Base-by-base conservation (phyloP, 1,140 invertebrate species). In the Triops cancriformis region DNA sequence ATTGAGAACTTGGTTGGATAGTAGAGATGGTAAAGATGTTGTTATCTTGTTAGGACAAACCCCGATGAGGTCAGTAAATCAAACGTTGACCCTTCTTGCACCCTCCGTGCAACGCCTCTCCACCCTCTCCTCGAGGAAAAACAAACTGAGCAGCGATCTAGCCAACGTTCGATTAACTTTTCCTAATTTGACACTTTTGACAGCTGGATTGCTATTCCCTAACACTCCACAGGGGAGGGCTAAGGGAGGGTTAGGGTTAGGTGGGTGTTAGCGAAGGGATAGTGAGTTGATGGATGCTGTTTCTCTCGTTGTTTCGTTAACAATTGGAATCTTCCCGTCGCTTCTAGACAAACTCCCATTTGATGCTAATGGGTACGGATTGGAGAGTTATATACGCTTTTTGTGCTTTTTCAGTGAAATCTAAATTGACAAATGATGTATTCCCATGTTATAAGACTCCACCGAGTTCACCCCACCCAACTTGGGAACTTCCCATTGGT, bases 111-210 rank as follows among this genome's bases (percentile, higher is more conserved):
- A n/a, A n/a, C n/a, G n/a, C n/a, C n/a, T n/a, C n/a, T n/a, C n/a
- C n/a, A n/a, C 51, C 14, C 51, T 7, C 2, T 37, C 31, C 31
- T 37, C 31, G 31, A n/a, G n/a, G 31, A 37, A 64, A 64, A 23
- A 64, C 51, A 64, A 64, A 18, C 51, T 23, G 14, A 64, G 51
- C 6, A 64, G 51, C 14, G 51, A 37, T 37, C 31, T 23, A 64
- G 51, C 51, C 3, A 18, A 23, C 18, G 4, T 23, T 23, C 23
- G 18, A 23, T 64, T 64, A 64, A 23, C 51, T 18, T 37, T 37
- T n/a, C n/a, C 51, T 64, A 64, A 64, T 64, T 64, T 64, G 51
- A 64, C 51, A 64, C 51, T 64, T 64, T 64, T 64, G 51, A 64
- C 51, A 64, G 14, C 23, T 23, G 51, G 51, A 64, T 64, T 64